phyloP scores from a whole-genome alignment of 2,888 invertebrate species.

The Sphaerophoria taeniata region DNA sequence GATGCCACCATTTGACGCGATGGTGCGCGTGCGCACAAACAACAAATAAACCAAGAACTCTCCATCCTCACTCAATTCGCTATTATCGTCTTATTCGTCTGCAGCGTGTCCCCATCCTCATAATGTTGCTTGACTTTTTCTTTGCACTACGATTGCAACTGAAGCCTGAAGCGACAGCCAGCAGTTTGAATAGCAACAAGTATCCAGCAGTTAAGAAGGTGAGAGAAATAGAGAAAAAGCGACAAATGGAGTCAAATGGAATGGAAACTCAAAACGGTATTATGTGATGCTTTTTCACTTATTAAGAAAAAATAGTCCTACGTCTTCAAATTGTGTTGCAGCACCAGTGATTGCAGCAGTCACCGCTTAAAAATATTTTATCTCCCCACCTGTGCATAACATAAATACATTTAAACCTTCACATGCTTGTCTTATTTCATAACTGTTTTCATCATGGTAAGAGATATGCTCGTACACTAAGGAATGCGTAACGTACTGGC shows the following conservation, averaged over 20 bases:
- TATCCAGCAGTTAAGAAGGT: background rate
- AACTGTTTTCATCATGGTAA: conserved; percentile 70
- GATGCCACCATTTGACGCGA: conserved; percentile 44
- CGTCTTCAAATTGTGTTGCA: conserved; percentile 32
- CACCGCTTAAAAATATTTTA: conserved; percentile 17
- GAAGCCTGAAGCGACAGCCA: background rate
- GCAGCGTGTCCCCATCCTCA: background rate
- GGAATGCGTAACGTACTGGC: conserved; percentile 61
- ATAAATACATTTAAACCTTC: background rate
- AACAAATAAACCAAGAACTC: conserved; percentile 15
- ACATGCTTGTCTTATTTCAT: conserved; percentile 65
- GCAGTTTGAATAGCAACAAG: background rate
- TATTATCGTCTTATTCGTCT: background rate
- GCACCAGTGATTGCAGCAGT: conserved; percentile 30
- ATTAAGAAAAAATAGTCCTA: conserved; percentile 54
- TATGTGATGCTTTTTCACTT: conserved; percentile 73
- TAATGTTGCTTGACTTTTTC: conserved; percentile 23
- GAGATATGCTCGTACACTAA: conserved; percentile 35
- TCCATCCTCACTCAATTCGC: background rate
- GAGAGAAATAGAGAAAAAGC: conserved; percentile 64
- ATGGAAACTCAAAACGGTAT: conserved; percentile 74
- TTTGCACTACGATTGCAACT: background rate
- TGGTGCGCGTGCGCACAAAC: conserved; percentile 45
- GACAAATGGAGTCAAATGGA: conserved; percentile 73
- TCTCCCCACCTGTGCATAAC: conserved; percentile 34